Evolutionary conservation across 2,113 vertebrate genomes (phyloP), one percentile per base, ranked within the genome.

Genomic region (Salvelinus fontinalis): DNA sequence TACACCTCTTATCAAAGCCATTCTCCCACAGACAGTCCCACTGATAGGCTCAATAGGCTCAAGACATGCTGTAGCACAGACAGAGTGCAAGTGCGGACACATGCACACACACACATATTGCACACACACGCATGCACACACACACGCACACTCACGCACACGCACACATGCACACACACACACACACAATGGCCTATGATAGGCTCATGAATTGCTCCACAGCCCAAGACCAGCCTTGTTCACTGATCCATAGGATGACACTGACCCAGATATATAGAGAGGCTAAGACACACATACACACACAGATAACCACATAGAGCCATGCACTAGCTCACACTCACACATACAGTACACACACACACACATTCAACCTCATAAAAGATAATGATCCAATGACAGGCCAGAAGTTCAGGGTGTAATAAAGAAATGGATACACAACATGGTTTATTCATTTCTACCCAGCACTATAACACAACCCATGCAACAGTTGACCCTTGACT

Each of bases 141-240:
- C 31, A 34, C 39, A 44, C 39, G 5, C 31, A 34, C 31, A 34
- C 2, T 27, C 4, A 31, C 4, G 31, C 76, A 73, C 59, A 67
- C 54, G 0, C 79, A 57, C 26, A 76, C 62, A 49, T 78, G 26
- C 79, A 12, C 27, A 71, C 4, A 1, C 29, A 31, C 8, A 44
- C 39, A 44, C 39, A 39, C 34, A 34, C 29, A 34, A 6, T 8
- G 9, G 26, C 22, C 65, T 12, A 24, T 88, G 86, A 89, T 87
- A 70, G 85, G 83, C 86, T 88, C 79, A 84, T 87, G 83, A 85
- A 74, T 74, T 74, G 85, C 89, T 80, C 85, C 73, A 76, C 77
- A 78, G 80, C 72, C 73, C 88, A 86, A 65, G 83, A 75, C 68
- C 82, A 59, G 29, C 34, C 75, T 71, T 68, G 77, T 75, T 85